Evolutionary conservation across 2,888 invertebrate genomes (phyloP).

Genomic region (Drosophila siamana): DNA sequence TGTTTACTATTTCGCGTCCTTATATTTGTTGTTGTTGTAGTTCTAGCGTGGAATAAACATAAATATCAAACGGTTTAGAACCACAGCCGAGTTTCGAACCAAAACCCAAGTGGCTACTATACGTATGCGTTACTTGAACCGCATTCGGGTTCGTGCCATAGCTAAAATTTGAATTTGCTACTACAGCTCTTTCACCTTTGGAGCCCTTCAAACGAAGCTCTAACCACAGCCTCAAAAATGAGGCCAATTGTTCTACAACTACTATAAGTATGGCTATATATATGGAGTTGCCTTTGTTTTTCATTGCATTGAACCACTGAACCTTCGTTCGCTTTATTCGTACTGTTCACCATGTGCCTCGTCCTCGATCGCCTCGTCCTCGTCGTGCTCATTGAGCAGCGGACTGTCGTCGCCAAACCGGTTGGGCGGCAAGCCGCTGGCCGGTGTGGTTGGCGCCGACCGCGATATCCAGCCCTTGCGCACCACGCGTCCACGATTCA

Average conservation of each 20-base stretch:
- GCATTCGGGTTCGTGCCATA: neutral
- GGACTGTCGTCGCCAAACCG: constrained; percentile 89
- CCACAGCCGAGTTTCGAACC: neutral
- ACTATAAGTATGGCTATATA: neutral
- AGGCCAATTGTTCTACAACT: neutral
- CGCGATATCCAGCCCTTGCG: constrained; percentile 89
- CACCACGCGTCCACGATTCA: constrained; percentile 82
- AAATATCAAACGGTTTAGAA: too few species aligned
- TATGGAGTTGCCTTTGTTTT: constrained; percentile 1
- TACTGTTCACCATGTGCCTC: constrained; percentile 72
- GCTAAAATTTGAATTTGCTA: neutral
- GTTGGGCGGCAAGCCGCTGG: constrained; percentile 88
- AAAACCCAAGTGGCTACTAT: neutral
- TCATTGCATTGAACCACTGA: neutral
- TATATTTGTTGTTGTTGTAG: too few species aligned
- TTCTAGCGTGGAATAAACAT: too few species aligned
- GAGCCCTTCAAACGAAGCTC: too few species aligned
- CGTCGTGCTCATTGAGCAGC: constrained; percentile 87
- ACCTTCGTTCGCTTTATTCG: constrained; percentile 35
- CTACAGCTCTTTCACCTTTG: too few species aligned
- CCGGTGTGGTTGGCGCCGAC: constrained; percentile 93
- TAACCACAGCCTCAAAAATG: neutral
- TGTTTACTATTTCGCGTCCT: too few species aligned
- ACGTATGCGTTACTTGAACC: neutral
- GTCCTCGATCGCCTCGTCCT: constrained; percentile 86